These are phyloP conservation scores for Antheraea assamensis DNA, from an alignment of 2,888 invertebrate genomes.

Conservation along the genomic window DNA sequence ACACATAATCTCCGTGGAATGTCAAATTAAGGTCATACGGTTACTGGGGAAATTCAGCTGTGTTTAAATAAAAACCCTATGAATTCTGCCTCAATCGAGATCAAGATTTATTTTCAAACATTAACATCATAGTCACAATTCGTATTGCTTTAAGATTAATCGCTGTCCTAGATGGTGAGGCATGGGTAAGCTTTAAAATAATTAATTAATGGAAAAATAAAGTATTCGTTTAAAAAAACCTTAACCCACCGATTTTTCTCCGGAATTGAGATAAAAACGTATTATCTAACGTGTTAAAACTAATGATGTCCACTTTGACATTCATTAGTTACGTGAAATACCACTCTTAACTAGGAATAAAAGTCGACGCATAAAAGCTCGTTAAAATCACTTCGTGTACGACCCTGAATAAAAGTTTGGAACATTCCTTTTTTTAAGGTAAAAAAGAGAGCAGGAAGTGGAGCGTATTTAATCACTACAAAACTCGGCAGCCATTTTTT, in stretches of 20 bases:
- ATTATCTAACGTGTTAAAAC: background rate
- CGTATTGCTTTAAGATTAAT: background rate
- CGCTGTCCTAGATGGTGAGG: background rate
- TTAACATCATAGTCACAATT: too few species aligned
- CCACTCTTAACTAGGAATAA: conserved; percentile 49
- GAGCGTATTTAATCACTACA: conserved; percentile 67
- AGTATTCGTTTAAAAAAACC: background rate
- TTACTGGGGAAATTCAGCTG: background rate
- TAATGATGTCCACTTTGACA: conserved; percentile 67
- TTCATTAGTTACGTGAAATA: conserved; percentile 72
- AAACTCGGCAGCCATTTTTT: conserved; percentile 59
- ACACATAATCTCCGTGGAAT: too few species aligned
- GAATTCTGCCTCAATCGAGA: background rate
- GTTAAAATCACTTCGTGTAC: conserved; percentile 72
- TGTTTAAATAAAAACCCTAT: background rate
- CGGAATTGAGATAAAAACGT: conserved; percentile 13
- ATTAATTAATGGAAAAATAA: background rate
- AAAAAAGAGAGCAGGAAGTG: conserved; percentile 54
- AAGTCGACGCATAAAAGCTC: conserved; percentile 67
- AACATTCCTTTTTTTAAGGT: conserved; percentile 46
- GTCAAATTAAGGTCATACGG: too few species aligned
- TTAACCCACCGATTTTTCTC: background rate
- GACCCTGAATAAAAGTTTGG: conserved; percentile 66
- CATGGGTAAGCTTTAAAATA: background rate
- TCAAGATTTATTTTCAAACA: background rate